These are phyloP conservation scores for Cotesia congregata DNA, from an alignment of 2,888 invertebrate genomes.

Conservation along the genomic window DNA sequence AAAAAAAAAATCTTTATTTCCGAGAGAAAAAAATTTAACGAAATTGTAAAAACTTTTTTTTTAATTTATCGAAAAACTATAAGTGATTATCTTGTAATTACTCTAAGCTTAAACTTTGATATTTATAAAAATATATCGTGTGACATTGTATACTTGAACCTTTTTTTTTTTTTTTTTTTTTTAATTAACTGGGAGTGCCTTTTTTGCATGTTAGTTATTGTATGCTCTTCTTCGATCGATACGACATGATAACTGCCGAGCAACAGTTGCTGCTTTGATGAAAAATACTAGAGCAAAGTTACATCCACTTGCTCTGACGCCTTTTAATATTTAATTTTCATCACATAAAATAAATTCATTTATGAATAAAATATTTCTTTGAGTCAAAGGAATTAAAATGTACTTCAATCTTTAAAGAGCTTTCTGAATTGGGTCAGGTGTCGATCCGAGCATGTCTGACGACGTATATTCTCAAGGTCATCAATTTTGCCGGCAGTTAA, in stretches of 20 bases:
- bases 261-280: conserved; percentile 48
- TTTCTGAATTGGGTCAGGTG: conserved; percentile 35
- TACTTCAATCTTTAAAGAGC: conserved; percentile 3
- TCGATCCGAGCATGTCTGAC: conserved; percentile 27
- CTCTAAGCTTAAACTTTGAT: conserved; percentile 6
- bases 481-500: conserved; percentile 26
- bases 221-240: conserved; percentile 48
- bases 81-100: conserved; percentile 7
- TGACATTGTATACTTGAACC: conserved; percentile 14
- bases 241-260: conserved; percentile 44
- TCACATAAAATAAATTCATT: neutral
- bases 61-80: too few species aligned
- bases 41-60: too few species aligned
- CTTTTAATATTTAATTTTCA: neutral
- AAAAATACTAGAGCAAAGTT: conserved; percentile 3
- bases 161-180: conserved; percentile 30
- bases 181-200: conserved; percentile 48
- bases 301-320: neutral
- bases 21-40: conserved; percentile 3
- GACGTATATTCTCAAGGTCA: conserved; percentile 40
- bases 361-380: neutral
- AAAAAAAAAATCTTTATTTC: neutral
- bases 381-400: neutral
- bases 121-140: conserved; percentile 19
- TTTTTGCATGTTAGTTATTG: conserved; percentile 39